Conservation (phyloP, 2,797 vertebrate genomes). For the Peromyscus aztecus region DNA sequence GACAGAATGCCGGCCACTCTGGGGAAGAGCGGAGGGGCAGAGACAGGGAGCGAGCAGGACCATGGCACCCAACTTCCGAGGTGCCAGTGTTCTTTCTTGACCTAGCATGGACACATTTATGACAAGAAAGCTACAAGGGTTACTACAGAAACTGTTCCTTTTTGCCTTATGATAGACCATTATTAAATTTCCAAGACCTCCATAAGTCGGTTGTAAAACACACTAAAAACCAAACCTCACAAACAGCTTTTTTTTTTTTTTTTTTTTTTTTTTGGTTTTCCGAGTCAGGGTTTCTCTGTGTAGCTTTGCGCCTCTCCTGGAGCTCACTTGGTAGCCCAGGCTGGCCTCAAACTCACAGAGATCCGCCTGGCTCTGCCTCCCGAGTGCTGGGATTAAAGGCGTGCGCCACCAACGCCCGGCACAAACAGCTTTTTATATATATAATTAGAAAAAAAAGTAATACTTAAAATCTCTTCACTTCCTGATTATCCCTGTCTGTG, state of each 20-base stretch:
- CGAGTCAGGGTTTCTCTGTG: too few relatives aligned
- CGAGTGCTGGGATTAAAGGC: too few relatives aligned
- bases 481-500: background rate
- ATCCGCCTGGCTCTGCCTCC: too few relatives aligned
- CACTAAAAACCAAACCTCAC: conserved; percentile 6
- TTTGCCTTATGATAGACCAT: background rate
- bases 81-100: background rate
- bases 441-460: background rate
- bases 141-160: background rate
- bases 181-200: conserved; percentile 27
- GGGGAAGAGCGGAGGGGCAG: background rate
- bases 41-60: background rate
- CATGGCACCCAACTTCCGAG: background rate
- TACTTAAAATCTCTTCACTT: background rate
- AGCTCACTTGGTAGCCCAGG: too few relatives aligned
- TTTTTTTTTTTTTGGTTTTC: too few relatives aligned
- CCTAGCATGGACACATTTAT: background rate
- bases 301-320: too few relatives aligned
- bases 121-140: background rate
- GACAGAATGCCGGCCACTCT: background rate
- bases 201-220: background rate
- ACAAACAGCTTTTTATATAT: background rate
- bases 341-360: too few relatives aligned
- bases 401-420: too few relatives aligned
- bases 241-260: too few relatives aligned